phyloP scores from a whole-genome alignment of 2,888 invertebrate species.

The Drosophila falleni region DNA sequence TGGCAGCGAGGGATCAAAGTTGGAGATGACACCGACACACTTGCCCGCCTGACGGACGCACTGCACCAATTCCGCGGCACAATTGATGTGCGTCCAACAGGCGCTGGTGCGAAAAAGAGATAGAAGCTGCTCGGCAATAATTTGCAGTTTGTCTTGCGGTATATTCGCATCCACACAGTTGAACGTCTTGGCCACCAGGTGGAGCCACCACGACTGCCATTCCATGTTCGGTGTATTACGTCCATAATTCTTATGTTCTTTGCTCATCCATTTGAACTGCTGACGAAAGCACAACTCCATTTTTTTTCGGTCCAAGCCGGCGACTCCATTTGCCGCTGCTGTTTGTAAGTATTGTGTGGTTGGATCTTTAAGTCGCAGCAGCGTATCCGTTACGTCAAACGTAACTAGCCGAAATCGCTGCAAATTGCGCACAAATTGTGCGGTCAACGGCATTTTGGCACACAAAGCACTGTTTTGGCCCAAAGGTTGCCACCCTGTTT shows the following conservation, averaged over 20 bases:
- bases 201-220: conserved; percentile 94
- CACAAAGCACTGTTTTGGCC: neutral
- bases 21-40: conserved; percentile 92
- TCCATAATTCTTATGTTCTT: conserved; percentile 93
- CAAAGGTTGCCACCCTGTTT: too few relatives aligned
- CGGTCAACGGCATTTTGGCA: conserved; percentile 63
- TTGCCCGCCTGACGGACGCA: conserved; percentile 85
- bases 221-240: conserved; percentile 87
- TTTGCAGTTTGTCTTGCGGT: conserved; percentile 55
- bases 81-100: conserved; percentile 90
- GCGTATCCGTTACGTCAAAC: conserved; percentile 95
- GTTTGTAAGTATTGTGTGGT: conserved; percentile 90
- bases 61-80: conserved; percentile 87
- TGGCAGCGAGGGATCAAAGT: conserved; percentile 93
- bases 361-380: conserved; percentile 90
- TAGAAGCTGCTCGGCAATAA: conserved; percentile 88
- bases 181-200: conserved; percentile 82
- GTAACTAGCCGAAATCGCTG: conserved; percentile 88
- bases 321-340: conserved; percentile 88
- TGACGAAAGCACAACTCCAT: conserved; percentile 87
- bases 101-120: conserved; percentile 89
- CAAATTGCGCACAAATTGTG: conserved; percentile 78
- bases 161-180: conserved; percentile 64
- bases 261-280: conserved; percentile 88
- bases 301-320: conserved; percentile 62